phyloP scores from a whole-genome alignment of 2,113 vertebrate genomes.

The Isichthys henryi region DNA sequence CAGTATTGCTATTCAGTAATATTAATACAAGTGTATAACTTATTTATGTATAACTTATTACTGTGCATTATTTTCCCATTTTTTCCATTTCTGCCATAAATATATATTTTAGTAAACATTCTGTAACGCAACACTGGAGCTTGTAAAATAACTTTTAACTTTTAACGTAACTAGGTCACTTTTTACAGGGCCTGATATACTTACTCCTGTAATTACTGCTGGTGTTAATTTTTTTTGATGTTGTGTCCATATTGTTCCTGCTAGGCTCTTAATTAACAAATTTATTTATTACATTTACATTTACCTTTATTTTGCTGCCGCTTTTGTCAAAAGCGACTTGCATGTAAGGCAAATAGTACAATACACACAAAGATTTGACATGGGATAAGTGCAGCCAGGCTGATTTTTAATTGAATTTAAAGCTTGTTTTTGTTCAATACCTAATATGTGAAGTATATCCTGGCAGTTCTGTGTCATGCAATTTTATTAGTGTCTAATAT shows the following conservation, averaged over 20 bases:
- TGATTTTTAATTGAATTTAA: background rate
- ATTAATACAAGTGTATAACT: background rate
- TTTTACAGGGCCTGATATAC: background rate
- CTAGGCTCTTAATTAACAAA: background rate
- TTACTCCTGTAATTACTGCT: background rate
- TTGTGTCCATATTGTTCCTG: background rate
- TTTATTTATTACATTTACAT: background rate
- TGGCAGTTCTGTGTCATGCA: background rate
- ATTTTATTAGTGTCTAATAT: background rate
- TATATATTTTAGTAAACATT: background rate
- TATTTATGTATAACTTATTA: no score
- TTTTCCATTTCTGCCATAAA: background rate
- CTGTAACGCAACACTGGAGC: background rate
- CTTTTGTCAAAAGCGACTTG: background rate
- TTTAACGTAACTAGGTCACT: background rate
- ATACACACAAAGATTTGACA: background rate
- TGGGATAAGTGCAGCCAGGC: background rate
- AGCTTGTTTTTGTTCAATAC: background rate
- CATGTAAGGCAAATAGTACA: background rate
- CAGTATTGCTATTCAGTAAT: background rate
- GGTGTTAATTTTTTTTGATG: background rate
- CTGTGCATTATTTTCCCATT: background rate
- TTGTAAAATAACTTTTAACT: conserved; percentile 6
- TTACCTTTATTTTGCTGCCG: background rate
- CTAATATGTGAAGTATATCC: background rate